Evolutionary conservation across 1,140 invertebrate genomes (phyloP).

Genomic region (Papilio polyxenes): DNA sequence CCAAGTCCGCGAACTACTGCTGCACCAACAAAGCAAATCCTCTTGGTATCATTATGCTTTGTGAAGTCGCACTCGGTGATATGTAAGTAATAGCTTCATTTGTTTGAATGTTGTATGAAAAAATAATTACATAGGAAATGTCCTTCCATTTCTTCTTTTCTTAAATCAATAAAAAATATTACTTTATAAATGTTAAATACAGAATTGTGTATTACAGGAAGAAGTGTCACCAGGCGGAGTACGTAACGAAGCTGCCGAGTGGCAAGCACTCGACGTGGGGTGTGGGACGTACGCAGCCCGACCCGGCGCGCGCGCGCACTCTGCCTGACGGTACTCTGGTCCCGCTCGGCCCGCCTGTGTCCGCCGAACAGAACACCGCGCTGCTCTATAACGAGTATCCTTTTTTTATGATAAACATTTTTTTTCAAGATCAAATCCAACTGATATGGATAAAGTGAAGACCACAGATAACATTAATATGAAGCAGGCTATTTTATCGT

Average conservation of each 20-base stretch:
- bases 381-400: slow-evolving; percentile 94
- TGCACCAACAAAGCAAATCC: slow-evolving; percentile 86
- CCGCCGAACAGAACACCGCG: slow-evolving; percentile 71
- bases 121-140: too few relatives aligned
- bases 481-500: neutral
- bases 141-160: too few relatives aligned
- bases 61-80: slow-evolving; percentile 97
- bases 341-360: slow-evolving; percentile 85
- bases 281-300: slow-evolving; percentile 87
- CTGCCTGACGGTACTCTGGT: slow-evolving; percentile 85
- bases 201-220: slow-evolving; percentile 79
- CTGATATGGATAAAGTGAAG: too few relatives aligned
- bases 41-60: slow-evolving; percentile 92
- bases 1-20: slow-evolving; percentile 99
- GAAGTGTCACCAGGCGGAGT: slow-evolving; percentile 86
- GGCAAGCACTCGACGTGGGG: slow-evolving; percentile 92
- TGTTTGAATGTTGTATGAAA: too few relatives aligned
- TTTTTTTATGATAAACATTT: slow-evolving; percentile 59
- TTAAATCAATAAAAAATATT: too few relatives aligned
- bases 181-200: neutral
- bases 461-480: neutral
- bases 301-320: slow-evolving; percentile 61
- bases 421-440: neutral
- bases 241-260: slow-evolving; percentile 88
- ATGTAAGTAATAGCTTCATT: slow-evolving; percentile 83